Conservation (phyloP, 2,888 invertebrate genomes). For the Odontomyia ornata region DNA sequence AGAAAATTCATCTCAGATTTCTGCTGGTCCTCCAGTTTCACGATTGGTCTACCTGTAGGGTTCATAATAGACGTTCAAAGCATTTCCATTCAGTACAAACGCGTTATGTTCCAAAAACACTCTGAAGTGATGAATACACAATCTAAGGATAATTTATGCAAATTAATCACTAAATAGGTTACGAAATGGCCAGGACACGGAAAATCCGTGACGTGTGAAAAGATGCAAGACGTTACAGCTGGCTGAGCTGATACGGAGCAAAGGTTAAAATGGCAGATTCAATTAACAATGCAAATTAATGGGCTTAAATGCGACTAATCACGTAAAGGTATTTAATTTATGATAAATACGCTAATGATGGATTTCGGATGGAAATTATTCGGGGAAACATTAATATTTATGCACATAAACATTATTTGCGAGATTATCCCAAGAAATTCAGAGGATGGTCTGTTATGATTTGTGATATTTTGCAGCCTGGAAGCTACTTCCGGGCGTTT, state of each 20-base stretch:
- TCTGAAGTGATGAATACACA: slow-evolving; percentile 60
- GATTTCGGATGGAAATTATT: no score
- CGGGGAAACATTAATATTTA: no score
- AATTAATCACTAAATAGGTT: slow-evolving; percentile 54
- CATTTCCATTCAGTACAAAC: no score
- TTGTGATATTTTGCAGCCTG: background rate
- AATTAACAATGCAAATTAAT: slow-evolving; percentile 48
- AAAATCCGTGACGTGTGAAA: background rate
- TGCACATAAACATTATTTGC: no score
- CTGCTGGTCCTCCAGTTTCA: no score
- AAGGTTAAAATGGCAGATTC: slow-evolving; percentile 37
- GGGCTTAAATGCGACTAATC: slow-evolving; percentile 42
- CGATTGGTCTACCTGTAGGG: no score
- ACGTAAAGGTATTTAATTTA: slow-evolving; percentile 45
- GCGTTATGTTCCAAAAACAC: background rate
- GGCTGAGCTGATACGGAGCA: background rate
- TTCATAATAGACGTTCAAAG: no score
- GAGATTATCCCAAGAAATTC: no score
- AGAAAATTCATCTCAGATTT: no score
- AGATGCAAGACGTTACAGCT: background rate
- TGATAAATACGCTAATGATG: slow-evolving; percentile 39
- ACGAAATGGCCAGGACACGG: slow-evolving; percentile 36
- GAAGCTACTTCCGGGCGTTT: no score
- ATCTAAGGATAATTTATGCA: slow-evolving; percentile 64
- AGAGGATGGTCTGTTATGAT: no score